Percentiles rank a stretch among this genome's conserved stretches.
These are phyloP conservation scores for Ailurus styani DNA, from an alignment of 2,113 vertebrate genomes.

Conservation along the genomic window DNA sequence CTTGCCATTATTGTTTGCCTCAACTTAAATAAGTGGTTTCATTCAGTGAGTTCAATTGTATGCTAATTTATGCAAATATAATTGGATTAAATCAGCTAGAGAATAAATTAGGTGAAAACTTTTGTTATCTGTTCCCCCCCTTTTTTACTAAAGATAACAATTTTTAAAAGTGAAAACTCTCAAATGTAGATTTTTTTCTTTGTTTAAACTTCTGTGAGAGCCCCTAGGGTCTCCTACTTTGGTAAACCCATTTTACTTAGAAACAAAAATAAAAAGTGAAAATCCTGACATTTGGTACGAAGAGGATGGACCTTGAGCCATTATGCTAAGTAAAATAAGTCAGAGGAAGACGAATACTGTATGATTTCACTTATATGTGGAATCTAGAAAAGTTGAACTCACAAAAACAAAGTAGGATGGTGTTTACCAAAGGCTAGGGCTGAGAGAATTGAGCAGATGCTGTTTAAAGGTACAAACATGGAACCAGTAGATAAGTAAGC, in stretches of 20 bases:
- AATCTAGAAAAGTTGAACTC: neutral
- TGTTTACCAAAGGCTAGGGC: neutral
- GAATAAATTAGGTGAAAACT: neutral
- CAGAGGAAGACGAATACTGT: neutral
- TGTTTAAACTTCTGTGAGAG: neutral
- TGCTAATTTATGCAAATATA: neutral
- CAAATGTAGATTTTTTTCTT: neutral
- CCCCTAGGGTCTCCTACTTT: neutral
- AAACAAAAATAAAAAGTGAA: neutral
- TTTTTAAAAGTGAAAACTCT: constrained; percentile 11
- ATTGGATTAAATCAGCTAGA: neutral
- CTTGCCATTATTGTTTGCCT: neutral
- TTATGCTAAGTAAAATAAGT: neutral
- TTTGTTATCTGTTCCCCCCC: no score
- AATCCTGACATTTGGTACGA: neutral
- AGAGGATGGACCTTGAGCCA: neutral
- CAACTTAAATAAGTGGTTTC: neutral
- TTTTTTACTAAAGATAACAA: neutral
- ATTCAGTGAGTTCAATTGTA: neutral
- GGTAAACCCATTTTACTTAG: neutral
- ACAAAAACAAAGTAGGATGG: neutral
- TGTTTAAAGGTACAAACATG: neutral
- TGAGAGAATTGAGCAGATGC: neutral
- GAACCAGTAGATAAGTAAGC: neutral
- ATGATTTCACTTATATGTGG: neutral